These are phyloP conservation scores for Oncorhynchus nerka DNA, from an alignment of 2,113 vertebrate genomes.

Conservation along the genomic window DNA sequence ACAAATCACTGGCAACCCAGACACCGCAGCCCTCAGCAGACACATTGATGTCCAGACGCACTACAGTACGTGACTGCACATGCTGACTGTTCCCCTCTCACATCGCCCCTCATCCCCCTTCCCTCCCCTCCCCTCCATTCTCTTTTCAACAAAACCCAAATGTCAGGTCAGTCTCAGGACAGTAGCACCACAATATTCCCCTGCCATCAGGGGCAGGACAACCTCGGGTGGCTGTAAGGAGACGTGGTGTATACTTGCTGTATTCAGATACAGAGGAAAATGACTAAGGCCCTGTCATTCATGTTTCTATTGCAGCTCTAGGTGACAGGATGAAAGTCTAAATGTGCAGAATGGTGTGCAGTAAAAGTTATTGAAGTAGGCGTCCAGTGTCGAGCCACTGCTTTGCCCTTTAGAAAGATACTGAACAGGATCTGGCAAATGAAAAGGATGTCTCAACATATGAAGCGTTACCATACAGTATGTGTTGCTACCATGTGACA, in stretches of 20 bases:
- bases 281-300: background rate
- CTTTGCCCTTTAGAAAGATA: too few relatives aligned
- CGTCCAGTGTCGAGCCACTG: slow-evolving; percentile 2
- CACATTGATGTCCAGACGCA: slow-evolving; percentile 8
- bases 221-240: background rate
- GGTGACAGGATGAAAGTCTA: background rate
- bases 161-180: slow-evolving; percentile 13
- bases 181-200: background rate
- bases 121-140: background rate
- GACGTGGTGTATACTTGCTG: background rate
- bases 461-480: background rate
- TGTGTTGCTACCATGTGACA: slow-evolving; percentile 1
- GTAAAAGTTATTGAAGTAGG: background rate
- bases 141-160: background rate
- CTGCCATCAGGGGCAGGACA: background rate
- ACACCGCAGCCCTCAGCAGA: slow-evolving; percentile 6
- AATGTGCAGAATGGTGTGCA: background rate
- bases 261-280: slow-evolving; percentile 1
- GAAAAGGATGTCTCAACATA: background rate
- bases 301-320: background rate
- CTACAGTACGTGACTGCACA: background rate
- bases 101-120: background rate
- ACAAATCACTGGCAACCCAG: slow-evolving; percentile 33
- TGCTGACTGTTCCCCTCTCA: background rate
- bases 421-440: background rate